A percentile compares a stretch with the other conserved stretches of the same genome.
These are phyloP conservation scores for Galeruca laticollis DNA, from an alignment of 2,888 invertebrate genomes.

Conservation along the genomic window DNA sequence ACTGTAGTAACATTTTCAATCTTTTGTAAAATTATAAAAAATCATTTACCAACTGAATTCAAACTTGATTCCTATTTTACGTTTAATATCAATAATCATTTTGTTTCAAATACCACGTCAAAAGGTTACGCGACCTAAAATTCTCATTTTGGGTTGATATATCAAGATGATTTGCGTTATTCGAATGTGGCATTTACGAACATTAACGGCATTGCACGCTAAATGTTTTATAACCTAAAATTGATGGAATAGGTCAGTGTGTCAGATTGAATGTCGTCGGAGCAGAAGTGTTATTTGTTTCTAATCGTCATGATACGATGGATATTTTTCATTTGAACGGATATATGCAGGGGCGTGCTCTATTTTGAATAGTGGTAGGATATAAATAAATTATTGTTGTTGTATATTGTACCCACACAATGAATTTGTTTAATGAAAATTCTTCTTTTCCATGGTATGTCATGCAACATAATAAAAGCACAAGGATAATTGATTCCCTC, in stretches of 20 bases:
- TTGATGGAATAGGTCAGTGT: constrained; percentile 55
- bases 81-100: background rate
- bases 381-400: background rate
- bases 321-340: constrained; percentile 8
- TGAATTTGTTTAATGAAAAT: too few relatives aligned
- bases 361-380: background rate
- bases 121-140: background rate
- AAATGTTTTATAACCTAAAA: constrained; percentile 53
- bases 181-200: constrained; percentile 47
- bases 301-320: constrained; percentile 23
- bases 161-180: constrained; percentile 1
- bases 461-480: too few relatives aligned
- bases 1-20: too few relatives aligned
- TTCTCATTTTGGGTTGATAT: constrained; percentile 35
- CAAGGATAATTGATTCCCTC: too few relatives aligned
- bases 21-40: too few relatives aligned
- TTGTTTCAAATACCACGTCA: constrained; percentile 8
- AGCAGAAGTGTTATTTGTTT: constrained; percentile 27
- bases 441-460: too few relatives aligned
- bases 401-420: background rate
- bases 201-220: constrained; percentile 47
- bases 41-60: too few relatives aligned
- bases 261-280: constrained; percentile 46
- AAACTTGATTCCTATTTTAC: background rate
- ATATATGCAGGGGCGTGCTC: background rate